Base-by-base conservation (phyloP, 2,797 vertebrate genomes). In the Rhinogobio ventralis region DNA sequence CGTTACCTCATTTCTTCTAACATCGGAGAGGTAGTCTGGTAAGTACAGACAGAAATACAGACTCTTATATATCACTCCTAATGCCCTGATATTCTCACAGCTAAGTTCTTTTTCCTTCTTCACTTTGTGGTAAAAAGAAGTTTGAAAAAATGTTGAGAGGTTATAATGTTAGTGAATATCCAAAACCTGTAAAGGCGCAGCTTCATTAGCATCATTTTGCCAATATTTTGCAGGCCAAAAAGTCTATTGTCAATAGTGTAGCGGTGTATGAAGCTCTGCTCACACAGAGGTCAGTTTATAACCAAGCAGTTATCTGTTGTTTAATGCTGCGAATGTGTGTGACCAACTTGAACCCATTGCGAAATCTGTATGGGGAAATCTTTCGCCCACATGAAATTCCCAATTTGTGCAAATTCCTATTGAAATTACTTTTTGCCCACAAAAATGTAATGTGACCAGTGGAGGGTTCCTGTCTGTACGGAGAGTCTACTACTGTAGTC, bases 21-120 rank as follows among this genome's bases (percentile, higher is more conserved):
- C 92, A 95, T 96, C 0, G 95, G 95, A 66, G 95, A 96, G 87
- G 95, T 96, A 46, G 95, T 96, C 89, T 95, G 94, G 95, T 96
- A 11, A 94, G 95, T 82, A 25, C 36, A 76, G 33, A 67, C 46
- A n/a, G 17, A 75, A 60, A 51, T 51, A 7, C 9, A 45, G 28
- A 39, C 55, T 30, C 25, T 15, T 28, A 30, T 28, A 62, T 62
- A 68, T 64, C 39, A 68, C 19, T 13, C 23, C 19, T 9, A n/a
- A 42, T 57, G 55, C 23, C 55, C 10, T n/a, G 23, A 25, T 64
- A 30, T 64, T 30, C 2, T 64, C 28, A 64, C 7, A 7, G 60
- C 60, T 28, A 28, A 30, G 28, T 30, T 64, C 0, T 17, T 64
- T 64, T 30, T 64, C 6, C 0, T 17, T 64, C 15, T 64, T 64